Conservation (phyloP, 2,797 vertebrate genomes). For the Acanthopagrus latus region DNA sequence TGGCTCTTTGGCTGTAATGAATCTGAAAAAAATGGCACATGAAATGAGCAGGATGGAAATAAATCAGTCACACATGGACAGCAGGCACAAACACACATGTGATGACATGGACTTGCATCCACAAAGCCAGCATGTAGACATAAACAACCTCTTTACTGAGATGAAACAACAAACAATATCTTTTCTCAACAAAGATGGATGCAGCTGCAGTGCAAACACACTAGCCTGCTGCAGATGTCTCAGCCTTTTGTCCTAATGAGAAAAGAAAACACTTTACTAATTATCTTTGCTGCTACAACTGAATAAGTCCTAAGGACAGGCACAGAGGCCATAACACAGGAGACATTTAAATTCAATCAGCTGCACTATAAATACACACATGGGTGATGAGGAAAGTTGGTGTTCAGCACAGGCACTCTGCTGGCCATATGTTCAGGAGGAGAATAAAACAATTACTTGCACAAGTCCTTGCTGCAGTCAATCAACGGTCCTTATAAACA, state of each 20-base stretch:
- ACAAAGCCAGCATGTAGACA: background rate
- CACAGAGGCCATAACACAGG: background rate
- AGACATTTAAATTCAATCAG: constrained; percentile 61
- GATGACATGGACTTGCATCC: background rate
- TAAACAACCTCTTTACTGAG: constrained; percentile 5
- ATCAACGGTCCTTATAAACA: constrained; percentile 13
- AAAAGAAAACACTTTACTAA: constrained; percentile 21
- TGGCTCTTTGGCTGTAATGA: background rate
- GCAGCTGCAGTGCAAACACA: background rate
- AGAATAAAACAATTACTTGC: constrained; percentile 17
- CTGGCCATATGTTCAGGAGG: constrained; percentile 16
- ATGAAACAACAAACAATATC: constrained; percentile 19
- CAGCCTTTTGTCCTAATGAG: constrained; percentile 17
- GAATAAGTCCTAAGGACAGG: constrained; percentile 7
- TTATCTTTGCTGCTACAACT: constrained; percentile 27
- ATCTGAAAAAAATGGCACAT: constrained; percentile 4
- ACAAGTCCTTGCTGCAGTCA: background rate
- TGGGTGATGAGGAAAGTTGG: constrained; percentile 10
- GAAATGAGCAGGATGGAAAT: constrained; percentile 5
- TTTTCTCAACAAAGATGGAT: constrained; percentile 1
- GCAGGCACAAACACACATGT: background rate
- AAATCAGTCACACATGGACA: background rate
- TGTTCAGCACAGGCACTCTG: background rate
- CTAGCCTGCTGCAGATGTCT: background rate
- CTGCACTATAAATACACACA: constrained; percentile 47